Percentiles rank a stretch among this genome's conserved stretches.
These are phyloP conservation scores for Pardalotus punctatus DNA, from an alignment of 2,113 vertebrate species.

Conservation along the genomic window DNA sequence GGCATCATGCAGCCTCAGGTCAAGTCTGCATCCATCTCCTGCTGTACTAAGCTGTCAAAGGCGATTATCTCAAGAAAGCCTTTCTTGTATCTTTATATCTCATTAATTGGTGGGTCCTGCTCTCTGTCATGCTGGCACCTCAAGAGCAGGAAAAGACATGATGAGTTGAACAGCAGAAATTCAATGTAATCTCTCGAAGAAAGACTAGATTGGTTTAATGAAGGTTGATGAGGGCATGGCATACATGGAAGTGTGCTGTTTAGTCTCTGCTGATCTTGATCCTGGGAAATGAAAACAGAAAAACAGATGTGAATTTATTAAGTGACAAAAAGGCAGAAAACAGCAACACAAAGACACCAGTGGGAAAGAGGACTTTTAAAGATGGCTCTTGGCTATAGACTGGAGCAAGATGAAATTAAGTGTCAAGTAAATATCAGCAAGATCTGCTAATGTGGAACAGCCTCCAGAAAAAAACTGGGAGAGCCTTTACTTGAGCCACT, in stretches of 20 bases:
- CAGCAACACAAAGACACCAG: not conserved
- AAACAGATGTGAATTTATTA: not conserved
- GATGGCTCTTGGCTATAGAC: not conserved
- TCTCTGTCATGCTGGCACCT: not conserved
- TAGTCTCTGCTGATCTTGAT: not conserved
- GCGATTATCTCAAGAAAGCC: not conserved
- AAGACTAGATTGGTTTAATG: not conserved
- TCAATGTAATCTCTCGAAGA: not conserved
- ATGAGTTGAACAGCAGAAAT: not conserved
- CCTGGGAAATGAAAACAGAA: not conserved
- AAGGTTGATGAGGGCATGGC: not conserved
- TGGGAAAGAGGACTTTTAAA: not conserved
- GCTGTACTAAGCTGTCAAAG: not conserved
- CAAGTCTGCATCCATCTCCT: not conserved
- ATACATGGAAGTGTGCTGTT: not conserved
- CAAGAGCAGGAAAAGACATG: not conserved
- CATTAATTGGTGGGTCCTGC: not conserved
- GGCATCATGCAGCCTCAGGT: not conserved
- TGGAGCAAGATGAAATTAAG: not conserved
- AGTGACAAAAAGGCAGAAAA: not conserved
- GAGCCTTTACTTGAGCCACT: slow-evolving; percentile 35
- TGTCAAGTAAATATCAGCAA: not conserved
- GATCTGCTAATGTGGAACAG: slow-evolving; percentile 1
- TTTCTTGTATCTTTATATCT: not conserved
- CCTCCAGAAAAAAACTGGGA: slow-evolving; percentile 13